These are phyloP conservation scores for Phlogophora meticulosa DNA, from an alignment of 2,888 invertebrate species.

Conservation along the genomic window DNA sequence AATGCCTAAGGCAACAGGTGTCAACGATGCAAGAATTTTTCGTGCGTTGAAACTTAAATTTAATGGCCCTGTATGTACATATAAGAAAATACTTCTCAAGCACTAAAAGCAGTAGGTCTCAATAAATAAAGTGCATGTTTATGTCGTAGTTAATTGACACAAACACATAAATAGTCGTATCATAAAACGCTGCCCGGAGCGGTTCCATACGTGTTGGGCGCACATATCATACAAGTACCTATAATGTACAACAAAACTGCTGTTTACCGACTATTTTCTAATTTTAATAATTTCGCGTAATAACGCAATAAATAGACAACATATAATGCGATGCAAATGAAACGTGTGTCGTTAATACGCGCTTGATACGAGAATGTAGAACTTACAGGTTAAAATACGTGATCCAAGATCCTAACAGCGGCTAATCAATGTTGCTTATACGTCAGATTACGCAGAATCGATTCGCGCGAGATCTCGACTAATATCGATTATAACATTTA, in stretches of 20 bases:
- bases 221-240: constrained; percentile 68
- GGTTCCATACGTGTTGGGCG: constrained; percentile 69
- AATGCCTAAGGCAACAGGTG: constrained; percentile 63
- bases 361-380: constrained; percentile 71
- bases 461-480: constrained; percentile 81
- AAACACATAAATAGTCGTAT: constrained; percentile 74
- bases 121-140: constrained; percentile 65
- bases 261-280: constrained; percentile 81
- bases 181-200: constrained; percentile 73
- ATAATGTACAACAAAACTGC: constrained; percentile 78
- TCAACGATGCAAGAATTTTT: constrained; percentile 46
- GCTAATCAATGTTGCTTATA: constrained; percentile 83
- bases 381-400: constrained; percentile 77
- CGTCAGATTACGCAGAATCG: constrained; percentile 84
- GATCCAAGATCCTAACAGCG: constrained; percentile 77
- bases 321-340: constrained; percentile 85
- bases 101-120: constrained; percentile 50
- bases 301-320: constrained; percentile 80
- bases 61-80: constrained; percentile 26
- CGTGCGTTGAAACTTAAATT: constrained; percentile 40
- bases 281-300: constrained; percentile 84
- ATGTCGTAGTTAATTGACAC: constrained; percentile 72
- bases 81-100: constrained; percentile 41
- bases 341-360: constrained; percentile 77
- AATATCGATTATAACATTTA: constrained; percentile 87